Conservation (phyloP, 2,797 vertebrate species). For the Poecilia gillii region DNA sequence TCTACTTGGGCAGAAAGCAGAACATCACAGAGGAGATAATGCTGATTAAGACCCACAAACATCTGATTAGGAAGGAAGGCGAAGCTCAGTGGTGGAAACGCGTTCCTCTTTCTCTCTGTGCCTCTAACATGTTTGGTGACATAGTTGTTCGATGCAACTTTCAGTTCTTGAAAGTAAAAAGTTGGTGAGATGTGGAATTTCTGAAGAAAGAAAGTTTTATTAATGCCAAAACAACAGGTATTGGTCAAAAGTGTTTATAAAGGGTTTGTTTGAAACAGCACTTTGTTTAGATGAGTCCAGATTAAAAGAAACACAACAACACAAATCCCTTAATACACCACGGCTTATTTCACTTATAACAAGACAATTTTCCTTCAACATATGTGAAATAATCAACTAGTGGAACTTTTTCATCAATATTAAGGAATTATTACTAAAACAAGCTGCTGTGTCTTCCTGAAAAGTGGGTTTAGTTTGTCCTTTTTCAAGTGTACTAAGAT, state of each 20-base stretch:
- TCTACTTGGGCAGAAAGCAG: background rate
- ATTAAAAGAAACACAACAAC: background rate
- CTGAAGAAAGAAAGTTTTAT: background rate
- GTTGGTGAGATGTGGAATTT: background rate
- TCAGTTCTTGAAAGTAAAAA: background rate
- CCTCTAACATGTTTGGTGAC: background rate
- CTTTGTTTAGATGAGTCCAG: background rate
- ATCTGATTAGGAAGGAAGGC: background rate
- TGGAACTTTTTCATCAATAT: too few species aligned
- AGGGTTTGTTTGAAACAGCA: background rate
- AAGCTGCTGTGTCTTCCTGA: too few species aligned
- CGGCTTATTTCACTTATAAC: background rate
- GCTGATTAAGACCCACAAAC: background rate
- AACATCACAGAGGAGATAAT: background rate
- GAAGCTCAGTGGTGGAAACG: background rate
- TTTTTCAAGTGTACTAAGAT: too few species aligned
- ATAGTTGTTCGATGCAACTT: background rate
- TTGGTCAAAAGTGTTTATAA: background rate
- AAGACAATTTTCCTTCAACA: too few species aligned
- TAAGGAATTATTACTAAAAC: too few species aligned
- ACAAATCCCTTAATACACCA: background rate
- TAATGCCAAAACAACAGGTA: background rate
- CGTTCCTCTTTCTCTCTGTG: background rate
- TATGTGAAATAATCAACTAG: too few species aligned
- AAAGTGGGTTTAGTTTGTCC: too few species aligned